A percentile compares a stretch with the other conserved stretches of the same genome.
These are phyloP conservation scores for Cepaea hortensis DNA, from an alignment of 2,888 invertebrate species.

Conservation along the genomic window DNA sequence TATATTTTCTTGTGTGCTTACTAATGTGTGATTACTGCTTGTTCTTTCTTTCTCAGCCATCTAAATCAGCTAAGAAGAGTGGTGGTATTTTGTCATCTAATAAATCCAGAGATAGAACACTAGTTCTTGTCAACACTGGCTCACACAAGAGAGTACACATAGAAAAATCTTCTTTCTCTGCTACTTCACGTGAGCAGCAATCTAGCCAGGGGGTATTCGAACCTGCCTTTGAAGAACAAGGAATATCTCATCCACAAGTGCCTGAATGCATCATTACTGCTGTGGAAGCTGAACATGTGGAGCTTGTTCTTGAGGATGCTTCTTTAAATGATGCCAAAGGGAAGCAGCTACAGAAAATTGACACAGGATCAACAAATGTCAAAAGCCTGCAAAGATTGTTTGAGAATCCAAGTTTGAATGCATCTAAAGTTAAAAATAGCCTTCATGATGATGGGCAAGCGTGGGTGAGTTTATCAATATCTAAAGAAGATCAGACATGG, in stretches of 20 bases:
- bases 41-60: neutral
- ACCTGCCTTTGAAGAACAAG: too few species aligned
- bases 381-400: too few species aligned
- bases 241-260: too few species aligned
- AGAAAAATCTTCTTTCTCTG: neutral
- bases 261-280: neutral
- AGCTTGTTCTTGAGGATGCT: too few species aligned
- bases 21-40: neutral
- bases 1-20: neutral
- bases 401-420: too few species aligned
- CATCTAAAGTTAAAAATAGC: too few species aligned
- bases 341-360: too few species aligned
- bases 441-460: too few species aligned
- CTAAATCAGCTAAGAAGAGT: conserved; percentile 27
- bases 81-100: neutral
- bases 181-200: neutral
- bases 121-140: neutral
- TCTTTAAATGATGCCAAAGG: neutral
- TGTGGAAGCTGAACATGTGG: neutral
- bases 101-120: neutral
- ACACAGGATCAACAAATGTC: too few species aligned
- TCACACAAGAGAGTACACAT: neutral
- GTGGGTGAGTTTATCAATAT: too few species aligned
- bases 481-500: too few species aligned
- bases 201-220: neutral